phyloP scores from a whole-genome alignment of 1,140 invertebrate species.

The Chelonus insularis region DNA sequence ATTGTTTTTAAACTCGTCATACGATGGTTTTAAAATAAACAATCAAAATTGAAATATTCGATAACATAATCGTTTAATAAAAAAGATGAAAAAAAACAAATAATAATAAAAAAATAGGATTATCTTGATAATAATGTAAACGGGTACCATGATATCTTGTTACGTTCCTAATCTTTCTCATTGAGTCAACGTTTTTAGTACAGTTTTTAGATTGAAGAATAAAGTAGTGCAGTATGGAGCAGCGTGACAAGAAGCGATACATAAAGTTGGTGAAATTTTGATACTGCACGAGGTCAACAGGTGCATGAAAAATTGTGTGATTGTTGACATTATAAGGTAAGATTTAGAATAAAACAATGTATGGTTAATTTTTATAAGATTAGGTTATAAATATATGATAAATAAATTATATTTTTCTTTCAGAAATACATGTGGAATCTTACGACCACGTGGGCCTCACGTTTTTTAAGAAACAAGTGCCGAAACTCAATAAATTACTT shows the following conservation, averaged over 20 bases:
- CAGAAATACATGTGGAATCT: constrained; percentile 19
- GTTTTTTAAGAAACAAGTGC: constrained; percentile 20
- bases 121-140: too few species aligned
- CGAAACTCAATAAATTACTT: constrained; percentile 5
- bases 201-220: constrained; percentile 1
- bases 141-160: neutral
- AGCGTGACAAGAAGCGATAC: constrained; percentile 12
- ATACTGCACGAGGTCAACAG: constrained; percentile 18
- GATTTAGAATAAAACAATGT: neutral
- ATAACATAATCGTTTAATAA: too few species aligned
- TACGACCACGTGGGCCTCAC: constrained; percentile 21
- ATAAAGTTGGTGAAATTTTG: constrained; percentile 10
- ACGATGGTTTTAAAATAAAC: too few species aligned
- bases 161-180: neutral
- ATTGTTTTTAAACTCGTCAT: too few species aligned
- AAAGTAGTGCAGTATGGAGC: constrained; percentile 17
- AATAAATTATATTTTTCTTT: constrained; percentile 2
- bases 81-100: too few species aligned
- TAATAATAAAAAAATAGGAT: neutral
- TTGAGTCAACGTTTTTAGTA: constrained; percentile 3
- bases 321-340: neutral
- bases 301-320: constrained; percentile 1
- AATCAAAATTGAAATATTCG: too few species aligned
- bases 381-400: neutral
- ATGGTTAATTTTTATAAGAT: neutral